These are phyloP conservation scores for Aphelocoma californica DNA, from an alignment of 2,797 vertebrate genomes.

Conservation along the genomic window DNA sequence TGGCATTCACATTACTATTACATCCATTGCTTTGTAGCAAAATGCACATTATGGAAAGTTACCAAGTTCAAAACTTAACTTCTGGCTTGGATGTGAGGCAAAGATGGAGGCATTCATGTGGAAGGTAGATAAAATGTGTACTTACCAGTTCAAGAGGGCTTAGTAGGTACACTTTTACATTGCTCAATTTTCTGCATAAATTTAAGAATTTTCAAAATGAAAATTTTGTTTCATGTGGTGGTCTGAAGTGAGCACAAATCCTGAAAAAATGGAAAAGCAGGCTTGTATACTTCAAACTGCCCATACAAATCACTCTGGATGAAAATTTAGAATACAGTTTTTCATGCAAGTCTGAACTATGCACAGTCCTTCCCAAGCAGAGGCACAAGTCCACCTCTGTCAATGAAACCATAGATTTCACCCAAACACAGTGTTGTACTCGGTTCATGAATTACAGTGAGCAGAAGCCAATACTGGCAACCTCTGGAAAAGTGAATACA, in stretches of 20 bases:
- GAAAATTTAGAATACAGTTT: constrained; percentile 40
- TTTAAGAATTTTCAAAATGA: background rate
- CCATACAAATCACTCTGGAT: constrained; percentile 29
- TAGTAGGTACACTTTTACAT: background rate
- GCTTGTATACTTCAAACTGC: constrained; percentile 30
- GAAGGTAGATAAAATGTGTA: background rate
- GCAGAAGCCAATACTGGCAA: background rate
- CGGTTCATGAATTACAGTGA: background rate
- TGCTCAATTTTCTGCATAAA: background rate
- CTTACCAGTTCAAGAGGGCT: background rate
- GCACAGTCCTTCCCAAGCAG: background rate
- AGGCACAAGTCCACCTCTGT: background rate
- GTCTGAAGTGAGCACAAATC: background rate
- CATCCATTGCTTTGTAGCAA: background rate
- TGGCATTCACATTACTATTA: background rate
- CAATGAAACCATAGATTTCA: constrained; percentile 13
- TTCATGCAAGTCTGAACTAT: constrained; percentile 18
- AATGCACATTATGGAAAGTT: background rate
- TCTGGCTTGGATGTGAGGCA: background rate
- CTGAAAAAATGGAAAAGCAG: constrained; percentile 34
- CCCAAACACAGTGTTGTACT: background rate
- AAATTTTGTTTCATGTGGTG: background rate
- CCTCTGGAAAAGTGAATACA: background rate
- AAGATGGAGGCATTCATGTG: background rate
- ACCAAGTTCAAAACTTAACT: background rate